Base-by-base conservation (phyloP, 2,113 vertebrate species). In the Pyxicephalus adspersus region DNA sequence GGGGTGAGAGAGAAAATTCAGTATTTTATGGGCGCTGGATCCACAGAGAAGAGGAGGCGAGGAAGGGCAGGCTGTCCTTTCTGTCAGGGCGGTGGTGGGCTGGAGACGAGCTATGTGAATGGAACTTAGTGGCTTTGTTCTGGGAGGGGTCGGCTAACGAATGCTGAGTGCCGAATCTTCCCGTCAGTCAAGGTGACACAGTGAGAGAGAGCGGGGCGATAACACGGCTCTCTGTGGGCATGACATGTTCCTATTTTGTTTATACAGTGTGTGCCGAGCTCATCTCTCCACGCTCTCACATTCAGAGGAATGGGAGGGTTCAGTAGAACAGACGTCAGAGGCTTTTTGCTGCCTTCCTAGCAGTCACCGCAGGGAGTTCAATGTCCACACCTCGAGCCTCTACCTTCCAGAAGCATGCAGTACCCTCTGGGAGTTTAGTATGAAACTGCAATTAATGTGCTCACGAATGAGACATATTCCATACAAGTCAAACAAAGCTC, bases 1-100 rank as follows among this genome's bases (percentile, higher is more conserved):
- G 80, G 80, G 70, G 63, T 71, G 68, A 52, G 55, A 29, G 29
- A 51, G 57, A 22, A 67, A 25, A 67, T 58, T 79, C 17, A 20
- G 29, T 29, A n/a, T 23, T 15, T 13, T 22, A 16, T 8, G 51
- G 15, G 29, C 25, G 6, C 18, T 26, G 29, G 34, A 67, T 19
- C 19, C n/a, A 67, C 17, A 34, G 65, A 50, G 51, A 20, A 54
- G 50, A 29, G 25, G 28, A 55, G 28, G 25, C 17, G 17, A 4
- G 18, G 25, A 15, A 7, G 45, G 23, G 25, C 22, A 51, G 60
- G 76, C 51, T 55, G 23, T 23, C 28, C 52, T 58, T 55, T 72
- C 29, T 72, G 17, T 29, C 16, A 57, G 29, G 38, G 51, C 67
- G 52, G 67, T 23, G 23, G 23, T 51, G 64, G 64, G 64, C 25